Percentiles rank a stretch among this genome's conserved stretches.
These are phyloP conservation scores for Epistrophella euchroma DNA, from an alignment of 2,888 invertebrate genomes.

Conservation along the genomic window DNA sequence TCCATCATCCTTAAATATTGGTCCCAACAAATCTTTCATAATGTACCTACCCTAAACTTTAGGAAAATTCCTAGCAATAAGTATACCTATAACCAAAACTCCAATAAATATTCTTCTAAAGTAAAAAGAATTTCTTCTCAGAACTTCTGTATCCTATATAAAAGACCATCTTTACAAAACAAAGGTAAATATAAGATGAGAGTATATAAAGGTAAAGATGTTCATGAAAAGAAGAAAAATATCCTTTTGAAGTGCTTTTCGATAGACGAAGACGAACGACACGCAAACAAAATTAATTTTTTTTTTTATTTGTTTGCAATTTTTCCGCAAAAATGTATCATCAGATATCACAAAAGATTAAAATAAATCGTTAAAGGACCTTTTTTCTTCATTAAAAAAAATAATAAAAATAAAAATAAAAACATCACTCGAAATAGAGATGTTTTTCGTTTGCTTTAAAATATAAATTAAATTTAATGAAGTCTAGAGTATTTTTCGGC, in stretches of 20 bases:
- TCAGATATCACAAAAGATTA: constrained; percentile 6
- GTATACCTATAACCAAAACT: neutral
- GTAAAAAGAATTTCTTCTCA: constrained; percentile 6
- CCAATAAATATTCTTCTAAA: constrained; percentile 2
- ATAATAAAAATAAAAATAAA: constrained; percentile 19
- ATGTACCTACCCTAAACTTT: neutral
- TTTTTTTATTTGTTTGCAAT: neutral
- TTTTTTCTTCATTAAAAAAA: constrained; percentile 9
- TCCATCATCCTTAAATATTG: neutral
- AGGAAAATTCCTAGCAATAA: neutral
- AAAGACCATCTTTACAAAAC: neutral
- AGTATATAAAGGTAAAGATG: neutral
- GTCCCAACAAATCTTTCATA: neutral
- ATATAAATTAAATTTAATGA: constrained; percentile 30
- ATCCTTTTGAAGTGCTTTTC: constrained; percentile 20
- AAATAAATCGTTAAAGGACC: constrained; percentile 7
- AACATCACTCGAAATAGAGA: neutral
- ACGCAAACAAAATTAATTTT: neutral
- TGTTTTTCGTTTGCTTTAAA: neutral
- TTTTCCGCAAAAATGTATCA: neutral
- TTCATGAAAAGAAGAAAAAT: constrained; percentile 4
- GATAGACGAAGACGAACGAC: neutral
- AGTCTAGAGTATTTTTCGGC: neutral
- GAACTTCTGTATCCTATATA: neutral
- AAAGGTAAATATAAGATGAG: neutral